These are phyloP conservation scores for Vombatus ursinus DNA, from an alignment of 2,113 vertebrate species.

Conservation along the genomic window DNA sequence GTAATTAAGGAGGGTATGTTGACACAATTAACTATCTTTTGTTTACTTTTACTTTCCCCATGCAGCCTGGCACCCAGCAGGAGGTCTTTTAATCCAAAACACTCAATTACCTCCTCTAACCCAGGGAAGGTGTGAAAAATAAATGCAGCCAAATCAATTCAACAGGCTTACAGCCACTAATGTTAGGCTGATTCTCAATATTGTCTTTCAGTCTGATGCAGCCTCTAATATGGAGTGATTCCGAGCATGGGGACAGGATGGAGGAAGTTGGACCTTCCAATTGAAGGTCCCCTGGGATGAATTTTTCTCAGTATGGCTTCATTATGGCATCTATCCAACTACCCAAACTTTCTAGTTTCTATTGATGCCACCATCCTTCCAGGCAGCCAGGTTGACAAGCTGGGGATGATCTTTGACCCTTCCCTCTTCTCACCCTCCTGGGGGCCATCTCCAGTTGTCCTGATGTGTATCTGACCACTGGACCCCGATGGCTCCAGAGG, in stretches of 20 bases:
- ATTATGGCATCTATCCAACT: background rate
- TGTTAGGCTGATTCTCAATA: background rate
- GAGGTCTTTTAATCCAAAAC: conserved; percentile 8
- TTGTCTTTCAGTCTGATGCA: background rate
- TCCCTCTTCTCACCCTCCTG: background rate
- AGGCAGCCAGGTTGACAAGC: background rate
- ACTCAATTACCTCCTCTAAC: conserved; percentile 16
- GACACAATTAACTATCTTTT: conserved; percentile 26
- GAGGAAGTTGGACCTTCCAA: background rate
- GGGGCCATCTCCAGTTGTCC: too few species aligned
- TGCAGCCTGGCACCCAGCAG: background rate
- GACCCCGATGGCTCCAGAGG: too few species aligned
- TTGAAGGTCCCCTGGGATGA: background rate
- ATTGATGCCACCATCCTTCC: background rate
- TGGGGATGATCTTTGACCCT: background rate
- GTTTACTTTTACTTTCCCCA: conserved; percentile 39
- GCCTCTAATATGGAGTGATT: background rate
- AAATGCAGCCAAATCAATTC: conserved; percentile 21
- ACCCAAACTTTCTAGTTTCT: background rate
- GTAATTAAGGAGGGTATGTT: conserved; percentile 16
- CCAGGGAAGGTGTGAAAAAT: conserved; percentile 19
- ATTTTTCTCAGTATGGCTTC: background rate
- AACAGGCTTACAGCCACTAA: background rate
- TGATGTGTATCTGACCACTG: too few species aligned
- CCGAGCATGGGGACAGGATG: background rate